Conservation (phyloP, 1,140 invertebrate species). For the Oscheius sp. region DNA sequence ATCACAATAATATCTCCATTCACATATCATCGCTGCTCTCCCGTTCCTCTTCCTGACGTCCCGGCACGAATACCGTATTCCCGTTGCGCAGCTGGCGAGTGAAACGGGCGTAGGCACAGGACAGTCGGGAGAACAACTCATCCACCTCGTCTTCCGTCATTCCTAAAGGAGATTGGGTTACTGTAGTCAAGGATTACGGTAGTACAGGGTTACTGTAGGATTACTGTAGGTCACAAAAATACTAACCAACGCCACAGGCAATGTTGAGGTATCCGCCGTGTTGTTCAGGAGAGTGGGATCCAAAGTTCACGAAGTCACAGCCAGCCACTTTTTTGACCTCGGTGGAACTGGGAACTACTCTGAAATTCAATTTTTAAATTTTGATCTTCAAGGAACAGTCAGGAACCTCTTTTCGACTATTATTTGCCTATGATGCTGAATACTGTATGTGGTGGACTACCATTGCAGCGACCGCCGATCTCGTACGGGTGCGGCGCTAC, state of each 20-base stretch:
- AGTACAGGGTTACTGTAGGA: not conserved
- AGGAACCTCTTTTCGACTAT: too few species aligned
- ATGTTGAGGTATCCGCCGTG: constrained; percentile 41
- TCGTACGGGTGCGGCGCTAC: too few species aligned
- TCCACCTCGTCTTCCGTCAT: constrained; percentile 40
- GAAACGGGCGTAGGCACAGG: constrained; percentile 11
- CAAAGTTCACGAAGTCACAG: constrained; percentile 40
- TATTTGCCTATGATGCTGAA: too few species aligned
- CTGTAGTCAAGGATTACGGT: constrained; percentile 2
- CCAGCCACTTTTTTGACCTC: constrained; percentile 1
- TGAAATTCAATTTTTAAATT: constrained; percentile 8
- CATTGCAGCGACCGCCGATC: too few species aligned
- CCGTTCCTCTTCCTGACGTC: too few species aligned
- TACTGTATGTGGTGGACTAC: too few species aligned
- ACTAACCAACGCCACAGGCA: constrained; percentile 38
- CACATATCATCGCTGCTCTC: too few species aligned
- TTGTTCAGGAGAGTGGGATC: constrained; percentile 36
- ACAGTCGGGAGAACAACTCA: constrained; percentile 33
- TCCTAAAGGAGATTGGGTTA: constrained; percentile 29
- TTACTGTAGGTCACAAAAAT: constrained; percentile 3
- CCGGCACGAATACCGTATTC: too few species aligned
- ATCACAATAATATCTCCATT: too few species aligned
- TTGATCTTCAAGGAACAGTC: too few species aligned
- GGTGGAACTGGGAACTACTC: constrained; percentile 24
- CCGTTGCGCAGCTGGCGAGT: constrained; percentile 2